phyloP scores from a whole-genome alignment of 2,888 invertebrate genomes.

The Clusia tigrina region DNA sequence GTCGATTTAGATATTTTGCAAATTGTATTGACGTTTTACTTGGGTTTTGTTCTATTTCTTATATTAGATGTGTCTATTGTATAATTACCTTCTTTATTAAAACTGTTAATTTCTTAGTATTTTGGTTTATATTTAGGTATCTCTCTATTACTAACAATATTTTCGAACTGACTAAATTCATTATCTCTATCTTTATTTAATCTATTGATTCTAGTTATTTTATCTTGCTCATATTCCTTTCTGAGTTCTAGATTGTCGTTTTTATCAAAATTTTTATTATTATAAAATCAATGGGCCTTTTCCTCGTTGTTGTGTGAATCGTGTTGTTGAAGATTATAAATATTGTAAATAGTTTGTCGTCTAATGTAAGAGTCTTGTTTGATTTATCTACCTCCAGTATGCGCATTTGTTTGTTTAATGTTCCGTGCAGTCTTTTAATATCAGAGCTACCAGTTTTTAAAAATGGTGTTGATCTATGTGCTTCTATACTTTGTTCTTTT shows the following conservation, averaged over 20 bases:
- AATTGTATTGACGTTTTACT: too few relatives aligned
- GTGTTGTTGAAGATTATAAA: constrained; percentile 19
- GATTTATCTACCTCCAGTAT: constrained; percentile 17
- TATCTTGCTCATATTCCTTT: too few relatives aligned
- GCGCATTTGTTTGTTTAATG: constrained; percentile 24
- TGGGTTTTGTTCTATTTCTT: too few relatives aligned
- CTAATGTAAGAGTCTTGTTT: constrained; percentile 20
- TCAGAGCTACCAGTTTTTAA: constrained; percentile 24
- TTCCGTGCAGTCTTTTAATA: constrained; percentile 22
- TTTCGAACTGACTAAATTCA: too few relatives aligned
- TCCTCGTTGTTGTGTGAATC: constrained; percentile 19
- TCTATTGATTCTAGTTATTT: too few relatives aligned
- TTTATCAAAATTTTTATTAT: constrained; percentile 23
- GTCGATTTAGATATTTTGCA: too few relatives aligned
- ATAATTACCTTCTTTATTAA: too few relatives aligned
- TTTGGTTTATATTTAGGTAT: too few relatives aligned
- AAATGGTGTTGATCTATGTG: constrained; percentile 16
- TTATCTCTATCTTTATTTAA: too few relatives aligned
- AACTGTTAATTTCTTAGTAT: too few relatives aligned
- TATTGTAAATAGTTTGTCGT: constrained; percentile 24
- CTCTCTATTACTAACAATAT: too few relatives aligned
- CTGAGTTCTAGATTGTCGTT: neutral
- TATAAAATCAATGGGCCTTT: constrained; percentile 27
- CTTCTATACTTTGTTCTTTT: constrained; percentile 19
- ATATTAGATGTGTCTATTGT: too few relatives aligned